phyloP scores from a whole-genome alignment of 1,140 invertebrate species.

The Pseudoatta argentina region DNA sequence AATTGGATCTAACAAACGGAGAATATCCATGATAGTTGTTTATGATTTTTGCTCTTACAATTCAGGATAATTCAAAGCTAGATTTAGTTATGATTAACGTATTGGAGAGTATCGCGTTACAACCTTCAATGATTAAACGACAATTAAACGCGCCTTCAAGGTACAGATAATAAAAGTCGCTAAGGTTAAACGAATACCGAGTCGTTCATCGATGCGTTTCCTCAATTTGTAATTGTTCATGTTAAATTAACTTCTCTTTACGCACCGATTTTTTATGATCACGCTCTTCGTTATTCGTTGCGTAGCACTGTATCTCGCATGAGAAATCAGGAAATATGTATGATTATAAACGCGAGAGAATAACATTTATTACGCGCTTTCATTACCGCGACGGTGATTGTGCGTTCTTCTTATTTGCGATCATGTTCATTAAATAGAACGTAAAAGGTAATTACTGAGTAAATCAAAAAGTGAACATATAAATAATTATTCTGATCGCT shows the following conservation, averaged over 20 bases:
- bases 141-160: constrained; percentile 75
- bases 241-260: neutral
- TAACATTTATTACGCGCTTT: neutral
- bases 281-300: neutral
- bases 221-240: constrained; percentile 13
- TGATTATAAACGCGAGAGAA: neutral
- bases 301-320: neutral
- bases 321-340: constrained; percentile 17
- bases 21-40: neutral
- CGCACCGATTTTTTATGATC: neutral
- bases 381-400: neutral
- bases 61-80: neutral
- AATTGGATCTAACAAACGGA: neutral
- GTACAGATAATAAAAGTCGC: constrained; percentile 75
- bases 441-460: constrained; percentile 17
- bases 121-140: constrained; percentile 68
- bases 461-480: constrained; percentile 4
- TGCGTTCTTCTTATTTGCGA: constrained; percentile 14
- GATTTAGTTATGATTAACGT: neutral
- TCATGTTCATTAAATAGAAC: constrained; percentile 37
- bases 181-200: constrained; percentile 73
- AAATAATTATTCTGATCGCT: constrained; percentile 21
- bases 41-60: neutral
- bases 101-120: neutral
- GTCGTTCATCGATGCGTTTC: constrained; percentile 37